Percentiles rank a stretch among this genome's conserved stretches.
phyloP scores from a whole-genome alignment of 2,888 invertebrate species.

The Romanomermis culicivorax region DNA sequence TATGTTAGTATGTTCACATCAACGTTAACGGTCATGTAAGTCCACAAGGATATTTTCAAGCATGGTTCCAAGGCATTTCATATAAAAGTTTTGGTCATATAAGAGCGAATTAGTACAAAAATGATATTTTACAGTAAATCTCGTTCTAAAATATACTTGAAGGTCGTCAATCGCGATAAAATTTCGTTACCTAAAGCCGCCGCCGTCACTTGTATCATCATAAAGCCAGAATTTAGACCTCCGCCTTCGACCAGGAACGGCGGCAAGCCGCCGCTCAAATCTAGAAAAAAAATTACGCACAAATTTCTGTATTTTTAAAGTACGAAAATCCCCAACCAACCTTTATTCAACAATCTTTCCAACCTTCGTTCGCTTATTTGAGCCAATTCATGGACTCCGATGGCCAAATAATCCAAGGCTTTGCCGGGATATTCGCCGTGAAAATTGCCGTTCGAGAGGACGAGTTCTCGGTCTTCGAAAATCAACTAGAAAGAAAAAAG shows the following conservation, averaged over 20 bases:
- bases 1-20: too few relatives aligned
- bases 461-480: slow-evolving; percentile 35
- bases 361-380: slow-evolving; percentile 44
- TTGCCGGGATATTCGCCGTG: slow-evolving; percentile 50
- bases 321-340: background rate
- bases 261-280: slow-evolving; percentile 38
- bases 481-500: slow-evolving; percentile 27
- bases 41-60: too few relatives aligned
- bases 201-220: slow-evolving; percentile 46
- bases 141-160: too few relatives aligned
- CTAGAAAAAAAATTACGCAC: background rate
- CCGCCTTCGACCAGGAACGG: slow-evolving; percentile 44
- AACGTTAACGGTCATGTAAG: too few relatives aligned
- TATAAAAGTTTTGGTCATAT: too few relatives aligned
- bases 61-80: too few relatives aligned
- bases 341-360: slow-evolving; percentile 41
- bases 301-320: too few relatives aligned
- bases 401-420: slow-evolving; percentile 43
- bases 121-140: too few relatives aligned
- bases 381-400: slow-evolving; percentile 43
- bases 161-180: too few relatives aligned
- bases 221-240: slow-evolving; percentile 47
- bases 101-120: too few relatives aligned
- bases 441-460: slow-evolving; percentile 47
- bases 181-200: slow-evolving; percentile 44